These are phyloP conservation scores for Phaenicophaeus curvirostris DNA, from an alignment of 2,797 vertebrate genomes.

Conservation along the genomic window DNA sequence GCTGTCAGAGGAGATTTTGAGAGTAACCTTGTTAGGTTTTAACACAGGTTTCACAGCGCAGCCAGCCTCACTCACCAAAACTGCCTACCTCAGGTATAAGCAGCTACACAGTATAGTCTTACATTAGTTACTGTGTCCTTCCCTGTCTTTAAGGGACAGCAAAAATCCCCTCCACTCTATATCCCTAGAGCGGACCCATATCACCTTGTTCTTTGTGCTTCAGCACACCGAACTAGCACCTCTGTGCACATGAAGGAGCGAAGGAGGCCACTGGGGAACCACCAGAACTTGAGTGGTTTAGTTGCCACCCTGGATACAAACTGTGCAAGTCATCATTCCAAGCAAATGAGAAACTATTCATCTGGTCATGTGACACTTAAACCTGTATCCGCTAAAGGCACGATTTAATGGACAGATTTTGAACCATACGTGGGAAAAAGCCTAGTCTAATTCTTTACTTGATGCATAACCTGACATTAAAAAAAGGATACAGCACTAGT, in stretches of 20 bases:
- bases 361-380: neutral
- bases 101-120: neutral
- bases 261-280: neutral
- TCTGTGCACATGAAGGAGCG: neutral
- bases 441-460: neutral
- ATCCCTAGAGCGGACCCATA: neutral
- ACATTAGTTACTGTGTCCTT: neutral
- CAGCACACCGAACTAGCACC: neutral
- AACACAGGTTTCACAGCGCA: neutral
- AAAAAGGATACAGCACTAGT: neutral
- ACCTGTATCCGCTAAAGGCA: neutral
- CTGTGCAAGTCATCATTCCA: neutral
- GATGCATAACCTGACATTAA: neutral
- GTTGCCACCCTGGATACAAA: neutral
- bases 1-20: conserved; percentile 49
- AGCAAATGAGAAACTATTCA: neutral
- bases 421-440: neutral
- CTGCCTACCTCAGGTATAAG: neutral
- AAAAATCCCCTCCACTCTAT: rapidly evolving
- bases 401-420: neutral
- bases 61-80: neutral
- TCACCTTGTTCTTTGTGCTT: neutral
- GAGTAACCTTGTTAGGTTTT: conserved; percentile 23
- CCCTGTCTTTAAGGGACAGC: neutral
- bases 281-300: neutral